phyloP scores from a whole-genome alignment of 2,888 invertebrate genomes.

The Cephus sareptanus region DNA sequence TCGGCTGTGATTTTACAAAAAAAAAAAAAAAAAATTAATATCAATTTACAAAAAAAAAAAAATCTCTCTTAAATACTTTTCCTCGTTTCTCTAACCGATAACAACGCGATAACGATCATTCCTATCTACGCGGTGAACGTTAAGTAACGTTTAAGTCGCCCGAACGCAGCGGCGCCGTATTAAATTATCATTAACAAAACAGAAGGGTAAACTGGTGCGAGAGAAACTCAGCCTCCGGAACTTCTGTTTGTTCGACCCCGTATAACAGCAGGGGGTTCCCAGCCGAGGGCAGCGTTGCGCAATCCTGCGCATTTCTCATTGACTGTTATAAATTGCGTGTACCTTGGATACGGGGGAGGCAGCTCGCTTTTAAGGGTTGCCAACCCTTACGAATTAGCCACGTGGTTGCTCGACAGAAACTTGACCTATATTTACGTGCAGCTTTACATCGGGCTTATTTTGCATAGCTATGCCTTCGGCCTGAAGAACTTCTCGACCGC shows the following conservation, averaged over 20 bases:
- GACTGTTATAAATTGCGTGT: background rate
- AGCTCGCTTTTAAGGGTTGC: background rate
- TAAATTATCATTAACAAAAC: constrained; percentile 52
- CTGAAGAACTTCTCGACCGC: background rate
- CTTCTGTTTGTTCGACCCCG: background rate
- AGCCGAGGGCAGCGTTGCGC: too few species aligned
- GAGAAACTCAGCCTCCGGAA: background rate
- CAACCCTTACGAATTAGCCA: background rate
- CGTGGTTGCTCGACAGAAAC: background rate
- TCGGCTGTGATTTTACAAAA: too few species aligned
- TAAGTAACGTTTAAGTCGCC: constrained; percentile 31
- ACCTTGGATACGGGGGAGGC: background rate
- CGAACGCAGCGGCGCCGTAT: constrained; percentile 25
- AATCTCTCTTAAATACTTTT: background rate
- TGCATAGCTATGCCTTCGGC: background rate
- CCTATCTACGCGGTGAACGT: constrained; percentile 7
- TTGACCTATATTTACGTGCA: background rate
- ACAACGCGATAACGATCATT: background rate
- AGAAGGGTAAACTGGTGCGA: constrained; percentile 17
- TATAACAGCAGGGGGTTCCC: too few species aligned
- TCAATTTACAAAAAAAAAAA: background rate
- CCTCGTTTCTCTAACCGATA: background rate
- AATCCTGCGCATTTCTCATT: background rate
- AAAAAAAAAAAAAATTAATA: background rate
- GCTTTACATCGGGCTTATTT: background rate